These are phyloP conservation scores for Drosophila sechellia DNA, from an alignment of 1,140 invertebrate genomes.

Conservation along the genomic window DNA sequence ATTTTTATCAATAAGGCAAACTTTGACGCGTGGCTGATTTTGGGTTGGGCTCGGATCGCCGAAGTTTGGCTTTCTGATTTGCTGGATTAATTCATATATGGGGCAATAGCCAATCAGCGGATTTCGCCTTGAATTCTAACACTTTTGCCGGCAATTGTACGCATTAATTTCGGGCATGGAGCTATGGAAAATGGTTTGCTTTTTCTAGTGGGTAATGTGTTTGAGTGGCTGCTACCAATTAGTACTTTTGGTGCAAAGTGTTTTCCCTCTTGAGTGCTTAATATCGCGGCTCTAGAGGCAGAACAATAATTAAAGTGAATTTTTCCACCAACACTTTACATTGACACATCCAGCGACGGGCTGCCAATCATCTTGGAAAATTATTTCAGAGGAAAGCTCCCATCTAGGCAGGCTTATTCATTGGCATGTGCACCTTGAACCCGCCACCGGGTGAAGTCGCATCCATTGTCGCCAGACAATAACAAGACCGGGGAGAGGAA, in stretches of 20 bases:
- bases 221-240: neutral
- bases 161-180: neutral
- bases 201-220: neutral
- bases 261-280: neutral
- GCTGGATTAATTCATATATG: slow-evolving; percentile 6
- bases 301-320: neutral
- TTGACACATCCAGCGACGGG: neutral
- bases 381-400: slow-evolving; percentile 5
- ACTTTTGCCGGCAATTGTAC: slow-evolving; percentile 53
- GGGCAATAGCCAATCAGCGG: slow-evolving; percentile 42
- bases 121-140: slow-evolving; percentile 55
- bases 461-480: slow-evolving; percentile 51
- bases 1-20: slow-evolving; percentile 56
- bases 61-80: slow-evolving; percentile 3
- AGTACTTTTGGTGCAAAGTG: slow-evolving; percentile 4
- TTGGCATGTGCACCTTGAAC: slow-evolving; percentile 45
- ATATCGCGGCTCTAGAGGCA: neutral
- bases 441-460: slow-evolving; percentile 15
- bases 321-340: neutral
- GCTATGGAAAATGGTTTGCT: neutral
- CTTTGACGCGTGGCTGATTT: slow-evolving; percentile 65
- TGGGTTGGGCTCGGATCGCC: slow-evolving; percentile 22
- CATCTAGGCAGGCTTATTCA: slow-evolving; percentile 20
- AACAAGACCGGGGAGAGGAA: slow-evolving; percentile 47
- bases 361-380: slow-evolving; percentile 1